phyloP scores from a whole-genome alignment of 2,888 invertebrate species.

The Schrankia costaestrigalis region DNA sequence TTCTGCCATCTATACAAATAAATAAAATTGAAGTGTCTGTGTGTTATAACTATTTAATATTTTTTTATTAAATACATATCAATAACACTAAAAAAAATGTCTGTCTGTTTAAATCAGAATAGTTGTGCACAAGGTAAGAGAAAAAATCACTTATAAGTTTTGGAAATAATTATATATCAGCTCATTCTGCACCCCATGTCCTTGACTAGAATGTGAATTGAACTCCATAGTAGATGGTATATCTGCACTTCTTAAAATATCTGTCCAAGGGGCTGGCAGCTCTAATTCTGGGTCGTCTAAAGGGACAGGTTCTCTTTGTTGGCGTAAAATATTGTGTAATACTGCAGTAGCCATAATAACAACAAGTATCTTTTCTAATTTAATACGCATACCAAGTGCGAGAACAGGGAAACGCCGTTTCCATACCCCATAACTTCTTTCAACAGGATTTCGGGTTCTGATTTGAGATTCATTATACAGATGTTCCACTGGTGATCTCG shows the following conservation, averaged over 20 bases:
- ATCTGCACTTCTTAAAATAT: background rate
- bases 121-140: too few relatives aligned
- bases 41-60: too few relatives aligned
- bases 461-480: conserved; percentile 23
- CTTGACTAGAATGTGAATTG: background rate
- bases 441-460: conserved; percentile 6
- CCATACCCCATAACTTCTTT: background rate
- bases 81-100: too few relatives aligned
- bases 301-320: background rate
- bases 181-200: background rate
- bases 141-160: too few relatives aligned
- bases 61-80: too few relatives aligned
- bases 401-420: conserved; percentile 1
- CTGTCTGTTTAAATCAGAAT: too few relatives aligned
- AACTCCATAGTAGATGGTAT: background rate
- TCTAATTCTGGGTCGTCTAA: background rate
- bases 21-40: too few relatives aligned
- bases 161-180: background rate
- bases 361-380: background rate
- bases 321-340: background rate
- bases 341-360: conserved; percentile 1
- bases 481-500: conserved; percentile 9
- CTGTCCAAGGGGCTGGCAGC: background rate
- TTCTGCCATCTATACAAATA: too few relatives aligned
- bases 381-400: background rate